phyloP scores from a whole-genome alignment of 2,888 invertebrate genomes.

The Polylopha cassiicola region DNA sequence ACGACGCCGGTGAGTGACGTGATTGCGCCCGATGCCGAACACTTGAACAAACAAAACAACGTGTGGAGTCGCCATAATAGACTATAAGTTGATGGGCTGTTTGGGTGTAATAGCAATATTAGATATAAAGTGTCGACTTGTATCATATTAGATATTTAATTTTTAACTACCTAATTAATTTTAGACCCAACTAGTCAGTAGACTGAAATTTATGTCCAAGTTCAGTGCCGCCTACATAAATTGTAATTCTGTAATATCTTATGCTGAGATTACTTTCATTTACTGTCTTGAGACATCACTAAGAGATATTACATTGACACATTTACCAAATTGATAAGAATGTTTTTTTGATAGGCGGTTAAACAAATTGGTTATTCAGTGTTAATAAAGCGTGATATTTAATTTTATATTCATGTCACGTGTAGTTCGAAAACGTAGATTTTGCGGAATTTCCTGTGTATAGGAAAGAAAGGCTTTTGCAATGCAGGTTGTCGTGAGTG shows the following conservation, averaged over 20 bases:
- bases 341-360: slow-evolving; percentile 6
- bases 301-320: slow-evolving; percentile 32
- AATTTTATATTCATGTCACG: not conserved
- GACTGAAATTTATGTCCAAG: too few species aligned
- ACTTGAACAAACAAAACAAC: slow-evolving; percentile 42
- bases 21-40: slow-evolving; percentile 38
- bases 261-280: too few species aligned
- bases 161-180: too few species aligned
- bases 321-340: slow-evolving; percentile 23
- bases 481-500: slow-evolving; percentile 31
- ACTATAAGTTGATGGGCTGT: too few species aligned
- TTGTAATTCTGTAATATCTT: too few species aligned
- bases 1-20: slow-evolving; percentile 37
- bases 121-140: too few species aligned
- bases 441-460: slow-evolving; percentile 4
- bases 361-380: not conserved
- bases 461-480: slow-evolving; percentile 6
- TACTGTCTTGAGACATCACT: too few species aligned
- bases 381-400: not conserved
- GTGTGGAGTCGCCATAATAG: not conserved
- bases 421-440: not conserved
- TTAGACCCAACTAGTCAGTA: too few species aligned
- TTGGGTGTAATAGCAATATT: too few species aligned
- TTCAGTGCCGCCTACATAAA: too few species aligned
- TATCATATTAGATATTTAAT: too few species aligned